Evolutionary conservation across 2,113 vertebrate species (phyloP), one percentile per base, ranked within the genome.

Genomic region (Gymnocephalus cernua): DNA sequence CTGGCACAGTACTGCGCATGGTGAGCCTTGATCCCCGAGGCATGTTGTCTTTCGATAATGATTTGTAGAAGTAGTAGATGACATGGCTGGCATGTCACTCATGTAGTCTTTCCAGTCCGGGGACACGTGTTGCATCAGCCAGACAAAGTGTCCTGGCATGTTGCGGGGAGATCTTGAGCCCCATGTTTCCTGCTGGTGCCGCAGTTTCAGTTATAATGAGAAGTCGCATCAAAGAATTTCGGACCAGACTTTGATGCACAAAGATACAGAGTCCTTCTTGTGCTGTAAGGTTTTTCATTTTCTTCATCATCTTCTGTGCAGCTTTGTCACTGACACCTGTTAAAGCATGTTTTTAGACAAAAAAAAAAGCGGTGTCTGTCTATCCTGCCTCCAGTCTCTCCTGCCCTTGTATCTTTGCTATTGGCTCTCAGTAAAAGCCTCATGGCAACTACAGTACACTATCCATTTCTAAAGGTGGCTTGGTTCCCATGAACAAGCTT

Each of bases 391-490:
- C 58, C 45, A 45, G 9, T 79, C 61, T 64, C 68, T 68, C 3
- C 62, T 14, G 23, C 29, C 47, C 71, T 32, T 12, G 5, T 68
- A 4, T 63, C 64, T 63, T 61, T 50, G 58, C 69, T 66, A 76
- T 78, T 77, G 47, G 70, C 79, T 50, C 50, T 69, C 79, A 87
- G 81, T 75, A 63, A 71, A 69, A 77, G 38, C 27, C 58, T 68
- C 50, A 13, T 79, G 64, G 69, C 72, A 73, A 47, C 63, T 47
- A 47, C 61, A 38, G 25, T 32, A 45, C 56, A 19, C 51, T 54
- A 59, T 87, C 80, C 59, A 73, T 84, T 87, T 87, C 85, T 54
- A 80, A 41, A 79, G 77, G 84, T 80, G 88, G 79, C 85, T 86
- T 11, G 58, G 25, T 69, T 83, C 57, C 84, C 66, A 11, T 59